Evolutionary conservation across 2,888 invertebrate species (phyloP).

Genomic region (Lasioglossum villosulum): DNA sequence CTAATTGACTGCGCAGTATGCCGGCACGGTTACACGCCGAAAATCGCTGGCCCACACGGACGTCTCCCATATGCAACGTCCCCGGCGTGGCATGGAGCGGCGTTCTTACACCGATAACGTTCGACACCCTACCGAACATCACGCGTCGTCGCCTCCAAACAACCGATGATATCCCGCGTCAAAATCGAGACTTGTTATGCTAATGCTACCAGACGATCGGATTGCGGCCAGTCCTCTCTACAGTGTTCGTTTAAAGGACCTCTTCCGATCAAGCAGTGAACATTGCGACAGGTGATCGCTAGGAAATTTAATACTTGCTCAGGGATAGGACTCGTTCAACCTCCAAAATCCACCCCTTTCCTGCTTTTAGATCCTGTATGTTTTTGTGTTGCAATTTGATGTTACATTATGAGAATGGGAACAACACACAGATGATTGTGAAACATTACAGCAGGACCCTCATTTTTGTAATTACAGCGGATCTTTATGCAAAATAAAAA

Average conservation of each 20-base stretch:
- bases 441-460: background rate
- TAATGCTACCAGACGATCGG: slow-evolving; percentile 42
- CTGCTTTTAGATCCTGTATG: background rate
- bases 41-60: slow-evolving; percentile 40
- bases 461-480: background rate
- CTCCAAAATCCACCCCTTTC: background rate
- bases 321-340: background rate
- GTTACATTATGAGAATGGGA: background rate
- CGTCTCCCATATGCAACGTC: slow-evolving; percentile 41
- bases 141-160: slow-evolving; percentile 79
- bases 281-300: background rate
- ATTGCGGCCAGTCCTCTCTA: slow-evolving; percentile 8
- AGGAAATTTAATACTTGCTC: background rate
- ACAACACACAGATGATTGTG: background rate
- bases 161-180: slow-evolving; percentile 41
- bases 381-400: background rate
- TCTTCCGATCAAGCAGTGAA: background rate
- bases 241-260: background rate
- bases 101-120: slow-evolving; percentile 24
- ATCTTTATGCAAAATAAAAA: too few relatives aligned
- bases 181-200: slow-evolving; percentile 63
- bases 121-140: slow-evolving; percentile 23
- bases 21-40: slow-evolving; percentile 60
- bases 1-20: slow-evolving; percentile 83
- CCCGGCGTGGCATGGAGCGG: background rate